Percentiles rank a stretch among this genome's conserved stretches.
Conservation (phyloP, 2,888 invertebrate genomes). For the Aplocera efformata region DNA sequence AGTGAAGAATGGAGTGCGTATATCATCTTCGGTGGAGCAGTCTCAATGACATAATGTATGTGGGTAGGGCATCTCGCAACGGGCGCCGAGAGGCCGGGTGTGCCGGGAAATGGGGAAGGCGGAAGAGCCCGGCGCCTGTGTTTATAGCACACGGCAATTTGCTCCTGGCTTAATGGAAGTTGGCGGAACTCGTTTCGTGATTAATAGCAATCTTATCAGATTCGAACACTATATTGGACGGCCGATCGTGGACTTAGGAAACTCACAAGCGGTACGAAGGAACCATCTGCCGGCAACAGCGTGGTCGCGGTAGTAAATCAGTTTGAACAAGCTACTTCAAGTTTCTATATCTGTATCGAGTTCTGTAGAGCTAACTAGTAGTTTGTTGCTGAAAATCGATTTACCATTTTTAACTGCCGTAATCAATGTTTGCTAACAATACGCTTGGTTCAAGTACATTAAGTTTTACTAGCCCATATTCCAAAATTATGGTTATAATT, state of each 20-base stretch:
- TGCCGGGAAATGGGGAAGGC: conserved; percentile 16
- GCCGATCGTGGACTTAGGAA: conserved; percentile 32
- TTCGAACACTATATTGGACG: conserved; percentile 57
- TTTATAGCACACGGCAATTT: conserved; percentile 31
- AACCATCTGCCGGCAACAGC: too few relatives aligned
- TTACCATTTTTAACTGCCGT: too few relatives aligned
- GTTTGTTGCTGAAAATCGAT: too few relatives aligned
- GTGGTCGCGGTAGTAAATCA: too few relatives aligned
- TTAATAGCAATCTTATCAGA: conserved; percentile 69
- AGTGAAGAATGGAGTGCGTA: conserved; percentile 34
- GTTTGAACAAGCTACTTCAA: too few relatives aligned
- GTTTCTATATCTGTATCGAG: too few relatives aligned
- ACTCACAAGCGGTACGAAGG: too few relatives aligned
- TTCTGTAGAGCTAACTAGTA: too few relatives aligned
- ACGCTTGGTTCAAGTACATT: too few relatives aligned
- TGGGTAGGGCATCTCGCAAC: conserved; percentile 19
- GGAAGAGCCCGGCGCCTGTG: conserved; percentile 23
- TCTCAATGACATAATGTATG: conserved; percentile 29
- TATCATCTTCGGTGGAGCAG: conserved; percentile 33
- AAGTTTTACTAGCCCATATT: too few relatives aligned
- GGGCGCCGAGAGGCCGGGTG: conserved; percentile 20
- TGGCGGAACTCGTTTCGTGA: conserved; percentile 51
- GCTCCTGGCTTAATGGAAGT: conserved; percentile 46
- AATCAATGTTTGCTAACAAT: too few relatives aligned
- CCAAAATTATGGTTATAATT: too few relatives aligned